Evolutionary conservation across 2,113 vertebrate genomes (phyloP).

Genomic region (Mugil cephalus): DNA sequence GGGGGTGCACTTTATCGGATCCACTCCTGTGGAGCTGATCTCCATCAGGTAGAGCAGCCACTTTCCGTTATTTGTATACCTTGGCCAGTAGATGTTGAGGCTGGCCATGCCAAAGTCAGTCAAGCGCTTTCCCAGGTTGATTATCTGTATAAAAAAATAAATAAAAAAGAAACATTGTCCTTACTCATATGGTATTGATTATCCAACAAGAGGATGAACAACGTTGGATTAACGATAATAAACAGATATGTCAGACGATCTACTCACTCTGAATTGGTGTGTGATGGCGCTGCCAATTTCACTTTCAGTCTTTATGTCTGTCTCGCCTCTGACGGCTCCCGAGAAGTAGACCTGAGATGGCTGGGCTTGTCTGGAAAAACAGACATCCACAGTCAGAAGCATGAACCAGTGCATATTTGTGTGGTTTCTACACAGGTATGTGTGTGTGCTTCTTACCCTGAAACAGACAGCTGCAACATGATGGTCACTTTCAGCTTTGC

Average conservation of each 20-base stretch:
- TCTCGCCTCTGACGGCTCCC: slow-evolving; percentile 84
- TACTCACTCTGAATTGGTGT: slow-evolving; percentile 93
- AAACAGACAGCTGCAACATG: slow-evolving; percentile 89
- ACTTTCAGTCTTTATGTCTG: slow-evolving; percentile 87
- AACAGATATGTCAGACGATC: not conserved
- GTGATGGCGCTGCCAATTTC: slow-evolving; percentile 92
- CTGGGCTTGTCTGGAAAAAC: slow-evolving; percentile 85
- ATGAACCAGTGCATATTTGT: not conserved
- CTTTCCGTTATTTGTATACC: slow-evolving; percentile 85
- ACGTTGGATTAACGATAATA: not conserved
- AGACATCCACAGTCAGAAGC: not conserved
- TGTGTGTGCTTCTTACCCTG: slow-evolving; percentile 85
- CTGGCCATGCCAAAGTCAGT: slow-evolving; percentile 87
- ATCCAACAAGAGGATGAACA: not conserved
- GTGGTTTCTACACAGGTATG: not conserved
- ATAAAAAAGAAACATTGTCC: slow-evolving; percentile 10
- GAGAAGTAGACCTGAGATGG: slow-evolving; percentile 95
- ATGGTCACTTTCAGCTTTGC: slow-evolving; percentile 91
- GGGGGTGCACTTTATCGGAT: slow-evolving; percentile 84
- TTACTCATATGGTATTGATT: not conserved
- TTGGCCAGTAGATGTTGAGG: slow-evolving; percentile 92
- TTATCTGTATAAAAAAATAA: no score
- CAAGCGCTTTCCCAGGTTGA: slow-evolving; percentile 91
- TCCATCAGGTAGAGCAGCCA: slow-evolving; percentile 93
- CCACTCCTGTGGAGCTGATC: slow-evolving; percentile 87